Base-by-base conservation (phyloP, 2,888 invertebrate species). In the Syrista parreyssii region DNA sequence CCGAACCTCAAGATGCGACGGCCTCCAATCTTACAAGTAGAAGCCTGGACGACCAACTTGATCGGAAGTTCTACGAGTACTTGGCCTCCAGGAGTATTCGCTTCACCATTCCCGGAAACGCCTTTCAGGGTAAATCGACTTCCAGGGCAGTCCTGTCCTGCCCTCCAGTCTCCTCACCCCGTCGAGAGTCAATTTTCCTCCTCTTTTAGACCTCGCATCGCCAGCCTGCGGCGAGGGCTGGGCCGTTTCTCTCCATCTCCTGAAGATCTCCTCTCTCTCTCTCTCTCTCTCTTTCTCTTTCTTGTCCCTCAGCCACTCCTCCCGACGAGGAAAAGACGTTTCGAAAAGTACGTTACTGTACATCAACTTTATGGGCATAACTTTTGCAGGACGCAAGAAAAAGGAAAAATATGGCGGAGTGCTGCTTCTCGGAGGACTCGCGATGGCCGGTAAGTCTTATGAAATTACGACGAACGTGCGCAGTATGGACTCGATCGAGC, bases 341-440 rank as follows among this genome's bases (percentile, higher is more conserved):
- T 40, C 40, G 1, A 40, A 40, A 40, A 40, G 15, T 40, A 4
- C 6, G 4, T 40, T 15, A 6, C 40, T 40, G 15, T 40, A 40
- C 40, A 40, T 40, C 15, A 40, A 40, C 40, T 40, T 40, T 40
- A 40, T 40, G 15, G 40, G 15, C 40, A 40, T 40, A 40, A 40
- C 40, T 40, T 40, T 40, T 69, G 30, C 89, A 93, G 94, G 93
- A 84, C 93, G 94, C 82, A 93, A 92, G 88, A 93, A 93, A 81
- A 90, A 89, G 84, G 87, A 88, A 75, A 92, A 91, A 76, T 88
- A 88, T 84, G 92, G 91, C 74, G 92, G 93, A 78, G 93, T 93
- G 89, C 89, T 94, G 87, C 92, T 94, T 91, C 92, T 94, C 92
- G 94, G 93, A 78, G 94, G 94, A 80, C 90, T 94, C 81, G 94